These are phyloP conservation scores for Nesoenas mayeri DNA, from an alignment of 2,113 vertebrate genomes.

Conservation along the genomic window DNA sequence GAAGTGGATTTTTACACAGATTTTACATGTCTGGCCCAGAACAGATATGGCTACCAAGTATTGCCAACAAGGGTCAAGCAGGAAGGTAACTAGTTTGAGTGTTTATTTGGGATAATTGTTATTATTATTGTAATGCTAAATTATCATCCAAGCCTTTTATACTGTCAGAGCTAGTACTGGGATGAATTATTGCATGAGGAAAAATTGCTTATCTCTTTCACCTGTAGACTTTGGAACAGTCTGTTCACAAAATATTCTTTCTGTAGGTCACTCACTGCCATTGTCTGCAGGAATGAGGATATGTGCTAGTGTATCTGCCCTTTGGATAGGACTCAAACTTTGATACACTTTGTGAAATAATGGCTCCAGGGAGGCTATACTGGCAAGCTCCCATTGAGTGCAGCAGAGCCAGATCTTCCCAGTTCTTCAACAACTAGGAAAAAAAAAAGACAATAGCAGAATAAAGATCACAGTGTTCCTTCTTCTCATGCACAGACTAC, in stretches of 20 bases:
- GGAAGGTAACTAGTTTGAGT: slow-evolving; percentile 76
- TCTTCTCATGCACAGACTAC: neutral
- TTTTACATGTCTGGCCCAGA: slow-evolving; percentile 82
- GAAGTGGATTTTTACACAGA: slow-evolving; percentile 79
- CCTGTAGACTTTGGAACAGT: neutral
- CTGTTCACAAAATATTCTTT: neutral
- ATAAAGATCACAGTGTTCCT: neutral
- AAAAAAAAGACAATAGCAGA: neutral
- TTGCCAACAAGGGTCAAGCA: slow-evolving; percentile 75
- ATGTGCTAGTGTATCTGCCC: neutral
- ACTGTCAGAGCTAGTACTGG: neutral
- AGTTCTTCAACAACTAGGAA: neutral
- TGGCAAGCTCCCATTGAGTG: neutral
- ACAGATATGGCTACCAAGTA: slow-evolving; percentile 73
- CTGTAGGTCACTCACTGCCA: neutral
- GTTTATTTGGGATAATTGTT: neutral
- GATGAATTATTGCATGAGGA: neutral
- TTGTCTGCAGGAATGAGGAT: neutral
- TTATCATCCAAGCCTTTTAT: neutral
- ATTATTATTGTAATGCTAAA: neutral
- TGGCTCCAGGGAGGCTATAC: neutral
- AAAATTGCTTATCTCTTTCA: neutral
- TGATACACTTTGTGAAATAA: neutral
- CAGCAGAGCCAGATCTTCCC: neutral
- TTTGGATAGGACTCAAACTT: neutral